Evolutionary conservation across 2,113 vertebrate genomes (phyloP).

Genomic region (Oryzias javanicus): DNA sequence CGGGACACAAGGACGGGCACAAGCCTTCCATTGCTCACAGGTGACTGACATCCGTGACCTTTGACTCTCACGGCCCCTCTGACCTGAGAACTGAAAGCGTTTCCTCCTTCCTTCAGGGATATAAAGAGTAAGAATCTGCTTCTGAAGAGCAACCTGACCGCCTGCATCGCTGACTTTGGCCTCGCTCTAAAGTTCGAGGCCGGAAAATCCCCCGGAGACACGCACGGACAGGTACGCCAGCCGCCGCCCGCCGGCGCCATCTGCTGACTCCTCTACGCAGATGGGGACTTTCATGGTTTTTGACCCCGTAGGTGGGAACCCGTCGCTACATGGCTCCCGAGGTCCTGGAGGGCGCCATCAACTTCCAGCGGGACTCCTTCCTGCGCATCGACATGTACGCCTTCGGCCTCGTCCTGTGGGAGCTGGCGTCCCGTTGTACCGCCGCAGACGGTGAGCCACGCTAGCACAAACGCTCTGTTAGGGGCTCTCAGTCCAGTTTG

Average conservation of each 20-base stretch:
- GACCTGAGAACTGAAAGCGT: background rate
- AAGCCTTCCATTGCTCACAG: slow-evolving; percentile 96
- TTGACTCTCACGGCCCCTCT: background rate
- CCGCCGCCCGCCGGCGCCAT: background rate
- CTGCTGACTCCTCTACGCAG: background rate
- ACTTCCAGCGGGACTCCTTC: slow-evolving; percentile 98
- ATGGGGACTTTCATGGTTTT: background rate
- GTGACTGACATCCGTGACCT: slow-evolving; percentile 54
- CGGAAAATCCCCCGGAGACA: slow-evolving; percentile 95
- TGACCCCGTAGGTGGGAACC: slow-evolving; percentile 84
- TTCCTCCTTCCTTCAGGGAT: slow-evolving; percentile 79
- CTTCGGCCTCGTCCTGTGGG: slow-evolving; percentile 93
- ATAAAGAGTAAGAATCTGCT: slow-evolving; percentile 98
- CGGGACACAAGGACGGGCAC: slow-evolving; percentile 93
- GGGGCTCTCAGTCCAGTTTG: background rate
- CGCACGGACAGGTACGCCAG: slow-evolving; percentile 91
- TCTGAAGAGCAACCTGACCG: slow-evolving; percentile 92
- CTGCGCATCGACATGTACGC: slow-evolving; percentile 98
- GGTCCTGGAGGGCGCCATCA: slow-evolving; percentile 97
- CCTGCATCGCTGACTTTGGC: slow-evolving; percentile 95
- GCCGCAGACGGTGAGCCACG: slow-evolving; percentile 87
- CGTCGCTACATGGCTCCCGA: slow-evolving; percentile 98
- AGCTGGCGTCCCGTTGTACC: slow-evolving; percentile 90
- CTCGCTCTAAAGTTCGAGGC: slow-evolving; percentile 96
- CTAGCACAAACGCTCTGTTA: background rate